Evolutionary conservation across 2,113 vertebrate species (phyloP), one percentile per base, ranked within the genome.

Genomic region (Eubucco bourcierii): DNA sequence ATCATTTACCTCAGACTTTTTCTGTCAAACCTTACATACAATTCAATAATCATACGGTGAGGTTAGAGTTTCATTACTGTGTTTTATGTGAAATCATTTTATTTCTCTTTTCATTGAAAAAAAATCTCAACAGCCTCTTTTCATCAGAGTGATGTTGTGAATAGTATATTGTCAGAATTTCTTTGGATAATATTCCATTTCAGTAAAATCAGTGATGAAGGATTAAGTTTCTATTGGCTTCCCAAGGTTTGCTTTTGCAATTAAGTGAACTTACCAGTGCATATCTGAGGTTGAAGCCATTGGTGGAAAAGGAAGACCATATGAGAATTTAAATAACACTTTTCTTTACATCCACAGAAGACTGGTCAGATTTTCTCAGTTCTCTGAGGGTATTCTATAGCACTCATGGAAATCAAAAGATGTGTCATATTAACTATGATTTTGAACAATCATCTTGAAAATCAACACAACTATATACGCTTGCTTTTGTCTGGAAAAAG

Each of bases 401-500:
- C 9, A 39, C 34, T 71, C 9, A 77, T 47, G 19, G 28, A 73
- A 79, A 17, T 52, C 5, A 39, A 12, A 77, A 59, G 24, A 28
- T 41, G 27, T 18, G 90, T 77, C 37, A 7, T 34, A n/a, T 5
- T 34, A 66, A 39, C 52, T 87, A 52, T 78, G 27, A 5, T 80
- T 95, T 90, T 89, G 68, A 93, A 85, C 29, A 84, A 58, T 64
- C 3, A 5, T n/a, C 70, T 92, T 87, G n/a, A 74, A 81, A 65
- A 63, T 59, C 15, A 77, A 7, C 61, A 50, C 72, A 92, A 44
- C 60, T 53, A 15, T 47, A 33, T 53, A 58, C 17, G 10, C 70
- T 68, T 61, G n/a, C 29, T 80, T 61, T 53, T 78, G 73, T 31
- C 29, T 81, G 59, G 61, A 97, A 90, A 56, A 90, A 61, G 29